These are phyloP conservation scores for Ptychodera flava DNA, from an alignment of 35 echinoderm and acorn worm genomes.

Conservation along the genomic window DNA sequence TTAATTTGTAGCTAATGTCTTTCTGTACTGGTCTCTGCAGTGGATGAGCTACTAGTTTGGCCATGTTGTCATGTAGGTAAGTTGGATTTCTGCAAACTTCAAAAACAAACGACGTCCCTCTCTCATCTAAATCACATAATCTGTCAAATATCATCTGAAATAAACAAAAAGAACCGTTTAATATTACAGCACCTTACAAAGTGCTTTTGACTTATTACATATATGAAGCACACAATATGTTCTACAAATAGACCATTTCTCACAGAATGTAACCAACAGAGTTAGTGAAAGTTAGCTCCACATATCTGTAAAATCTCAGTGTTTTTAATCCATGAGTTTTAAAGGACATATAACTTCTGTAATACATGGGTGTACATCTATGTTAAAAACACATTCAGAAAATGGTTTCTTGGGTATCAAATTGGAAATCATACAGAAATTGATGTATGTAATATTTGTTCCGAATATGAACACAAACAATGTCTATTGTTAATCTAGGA, in stretches of 20 bases:
- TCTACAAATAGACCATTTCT: background rate
- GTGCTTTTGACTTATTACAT: background rate
- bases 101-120: constrained; percentile 81
- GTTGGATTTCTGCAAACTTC: constrained; percentile 78
- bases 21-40: constrained; percentile 83
- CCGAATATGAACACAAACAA: no score
- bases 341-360: no score
- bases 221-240: background rate
- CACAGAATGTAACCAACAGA: background rate
- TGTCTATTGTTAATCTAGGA: no score
- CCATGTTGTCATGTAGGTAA: constrained; percentile 79
- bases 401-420: no score
- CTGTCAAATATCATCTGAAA: constrained; percentile 80
- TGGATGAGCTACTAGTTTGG: constrained; percentile 75
- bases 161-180: background rate
- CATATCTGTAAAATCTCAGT: background rate
- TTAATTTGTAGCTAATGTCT: constrained; percentile 4
- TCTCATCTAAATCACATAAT: constrained; percentile 69
- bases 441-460: no score
- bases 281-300: background rate
- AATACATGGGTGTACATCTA: no score
- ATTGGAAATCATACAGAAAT: no score
- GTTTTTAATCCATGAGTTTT: background rate
- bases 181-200: no score
- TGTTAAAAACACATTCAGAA: no score